Conservation (phyloP, 2,888 invertebrate genomes). For the Malthinus seriepunctatus region DNA sequence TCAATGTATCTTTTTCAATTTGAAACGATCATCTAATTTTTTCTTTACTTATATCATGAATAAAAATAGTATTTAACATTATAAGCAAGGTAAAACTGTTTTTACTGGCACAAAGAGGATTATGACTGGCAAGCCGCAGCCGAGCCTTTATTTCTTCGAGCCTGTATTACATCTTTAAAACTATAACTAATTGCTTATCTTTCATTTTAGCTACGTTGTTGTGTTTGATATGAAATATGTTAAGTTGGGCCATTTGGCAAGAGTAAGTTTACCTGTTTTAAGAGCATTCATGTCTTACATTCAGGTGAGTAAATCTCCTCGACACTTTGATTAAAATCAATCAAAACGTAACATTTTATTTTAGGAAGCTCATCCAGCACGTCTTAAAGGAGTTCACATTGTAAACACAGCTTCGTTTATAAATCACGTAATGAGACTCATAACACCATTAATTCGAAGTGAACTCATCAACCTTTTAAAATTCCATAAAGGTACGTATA, state of each 20-base stretch:
- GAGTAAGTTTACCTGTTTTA: slow-evolving; percentile 65
- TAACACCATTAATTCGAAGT: slow-evolving; percentile 66
- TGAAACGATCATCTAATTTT: too few species aligned
- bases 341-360: slow-evolving; percentile 30
- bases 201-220: slow-evolving; percentile 63
- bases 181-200: too few species aligned
- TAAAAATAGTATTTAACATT: too few species aligned
- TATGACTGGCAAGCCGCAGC: too few species aligned
- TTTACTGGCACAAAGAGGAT: too few species aligned
- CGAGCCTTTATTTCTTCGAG: too few species aligned
- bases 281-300: slow-evolving; percentile 69
- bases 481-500: slow-evolving; percentile 54
- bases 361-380: slow-evolving; percentile 69
- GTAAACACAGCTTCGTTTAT: slow-evolving; percentile 70
- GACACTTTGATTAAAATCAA: slow-evolving; percentile 8
- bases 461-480: slow-evolving; percentile 64
- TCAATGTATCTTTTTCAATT: too few species aligned
- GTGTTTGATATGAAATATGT: slow-evolving; percentile 72
- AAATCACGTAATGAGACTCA: slow-evolving; percentile 68
- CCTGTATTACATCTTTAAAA: too few species aligned
- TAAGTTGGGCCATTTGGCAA: slow-evolving; percentile 66
- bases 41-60: too few species aligned
- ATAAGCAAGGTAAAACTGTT: too few species aligned
- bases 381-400: slow-evolving; percentile 67
- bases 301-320: slow-evolving; percentile 55